Evolutionary conservation across 2,113 vertebrate genomes (phyloP).

Genomic region (Notiomystis cincta): DNA sequence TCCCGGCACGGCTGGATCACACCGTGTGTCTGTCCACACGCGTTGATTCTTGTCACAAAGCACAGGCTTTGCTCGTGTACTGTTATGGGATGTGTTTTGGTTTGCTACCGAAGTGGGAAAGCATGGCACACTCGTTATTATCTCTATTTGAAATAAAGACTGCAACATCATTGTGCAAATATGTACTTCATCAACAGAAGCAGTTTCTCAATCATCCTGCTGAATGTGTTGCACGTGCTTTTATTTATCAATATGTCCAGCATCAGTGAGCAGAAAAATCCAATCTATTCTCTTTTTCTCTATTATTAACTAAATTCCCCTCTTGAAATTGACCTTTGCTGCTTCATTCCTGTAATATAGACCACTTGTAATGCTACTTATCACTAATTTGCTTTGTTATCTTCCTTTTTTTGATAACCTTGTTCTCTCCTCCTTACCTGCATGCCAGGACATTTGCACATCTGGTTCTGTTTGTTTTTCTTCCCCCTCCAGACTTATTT

Average conservation of each 20-base stretch:
- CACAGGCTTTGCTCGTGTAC: background rate
- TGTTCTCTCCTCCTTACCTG: background rate
- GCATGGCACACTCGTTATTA: background rate
- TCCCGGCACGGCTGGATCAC: background rate
- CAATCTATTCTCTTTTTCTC: background rate
- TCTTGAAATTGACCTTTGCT: background rate
- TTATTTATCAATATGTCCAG: background rate
- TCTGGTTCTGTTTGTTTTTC: rapidly evolving
- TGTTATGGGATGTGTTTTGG: background rate
- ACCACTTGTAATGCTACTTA: background rate
- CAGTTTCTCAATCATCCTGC: background rate
- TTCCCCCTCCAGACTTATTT: background rate
- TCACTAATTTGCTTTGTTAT: background rate
- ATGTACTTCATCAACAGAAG: background rate
- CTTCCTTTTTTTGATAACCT: background rate
- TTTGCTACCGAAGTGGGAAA: background rate
- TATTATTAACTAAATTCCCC: background rate
- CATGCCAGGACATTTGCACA: background rate
- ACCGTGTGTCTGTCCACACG: background rate
- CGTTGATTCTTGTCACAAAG: background rate
- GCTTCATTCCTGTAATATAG: background rate
- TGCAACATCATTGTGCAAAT: background rate
- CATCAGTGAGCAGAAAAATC: background rate
- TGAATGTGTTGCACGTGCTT: background rate
- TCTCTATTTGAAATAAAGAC: background rate